Base-by-base conservation (phyloP, 2,797 vertebrate genomes). In the Sebastes trivittatus region DNA sequence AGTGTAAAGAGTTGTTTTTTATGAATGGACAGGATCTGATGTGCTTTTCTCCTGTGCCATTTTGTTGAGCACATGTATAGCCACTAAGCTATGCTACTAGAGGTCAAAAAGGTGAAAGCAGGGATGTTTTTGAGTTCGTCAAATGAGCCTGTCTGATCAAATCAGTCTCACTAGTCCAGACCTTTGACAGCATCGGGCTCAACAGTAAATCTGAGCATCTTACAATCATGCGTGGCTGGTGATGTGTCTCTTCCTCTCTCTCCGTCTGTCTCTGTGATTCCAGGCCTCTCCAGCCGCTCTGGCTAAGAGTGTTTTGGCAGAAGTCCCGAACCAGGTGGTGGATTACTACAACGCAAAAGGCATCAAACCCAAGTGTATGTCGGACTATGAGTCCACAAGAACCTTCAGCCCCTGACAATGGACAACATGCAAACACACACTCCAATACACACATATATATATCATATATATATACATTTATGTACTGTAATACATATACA, bases 281-380 rank as follows among this genome's bases (percentile, higher is more conserved):
- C 95, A 99, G 98, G 98, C 98, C 29, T 99, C 98, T 82, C 98
- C 98, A 77, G 98, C 98, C 82, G 98, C 98, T 30, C 95, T 99
- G 90, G 98, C 98, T 65, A 99, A 99, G 93, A 99, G 98, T 7
- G 98, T 99, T 91, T 89, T 99, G 95, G 98, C 98, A 23, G 98
- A 99, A 95, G 98, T 99, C 90, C 98, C 98, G 38, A 99, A 99
- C 93, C 98, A 99, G 95, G 98, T 99, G 81, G 98, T 99, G 95
- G 98, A 99, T 96, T 99, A 99, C 95, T 99, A 99, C 96, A 99
- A 98, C 64, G 97, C 97, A 78, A 99, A 99, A 96, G 98, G 97
- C 89, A 99, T 99, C 94, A 98, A 98, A 94, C 98, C 98, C 91
- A 99, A 99, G 94, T 97, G 98, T 90, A 89, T 97, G 87, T 97